A percentile compares a stretch with the other conserved stretches of the same genome.
These are phyloP conservation scores for Notarius lentiginosus DNA, from an alignment of 2,113 vertebrate species.

Conservation along the genomic window DNA sequence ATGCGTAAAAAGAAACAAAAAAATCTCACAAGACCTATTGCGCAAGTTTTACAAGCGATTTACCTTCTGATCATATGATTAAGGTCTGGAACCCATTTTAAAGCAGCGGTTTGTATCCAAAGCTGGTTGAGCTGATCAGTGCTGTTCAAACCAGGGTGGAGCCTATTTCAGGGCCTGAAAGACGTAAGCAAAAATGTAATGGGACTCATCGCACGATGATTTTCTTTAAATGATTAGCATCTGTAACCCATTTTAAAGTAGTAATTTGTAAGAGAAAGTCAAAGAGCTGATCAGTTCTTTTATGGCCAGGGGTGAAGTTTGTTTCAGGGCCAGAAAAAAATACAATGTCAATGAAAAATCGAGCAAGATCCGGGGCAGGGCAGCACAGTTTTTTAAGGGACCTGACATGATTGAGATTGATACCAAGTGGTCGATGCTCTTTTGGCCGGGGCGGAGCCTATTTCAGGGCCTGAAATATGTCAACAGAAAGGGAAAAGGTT, in stretches of 20 bases:
- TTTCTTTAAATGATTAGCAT: not conserved
- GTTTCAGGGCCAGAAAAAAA: too few relatives aligned
- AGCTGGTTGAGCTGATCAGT: not conserved
- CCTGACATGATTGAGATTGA: too few relatives aligned
- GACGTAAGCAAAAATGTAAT: not conserved
- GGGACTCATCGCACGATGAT: not conserved
- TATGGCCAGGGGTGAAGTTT: not conserved
- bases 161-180: not conserved
- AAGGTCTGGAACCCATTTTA: not conserved
- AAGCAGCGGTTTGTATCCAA: not conserved
- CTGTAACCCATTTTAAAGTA: too few relatives aligned
- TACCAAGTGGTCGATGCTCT: too few relatives aligned
- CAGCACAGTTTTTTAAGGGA: too few relatives aligned
- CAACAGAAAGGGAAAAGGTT: not conserved
- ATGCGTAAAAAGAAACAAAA: not conserved
- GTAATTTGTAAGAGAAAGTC: not conserved
- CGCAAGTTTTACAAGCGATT: not conserved
- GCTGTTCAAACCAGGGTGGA: not conserved
- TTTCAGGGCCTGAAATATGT: not conserved
- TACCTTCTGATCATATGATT: not conserved
- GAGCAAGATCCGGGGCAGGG: too few relatives aligned
- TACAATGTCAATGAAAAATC: too few relatives aligned
- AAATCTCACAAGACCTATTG: not conserved
- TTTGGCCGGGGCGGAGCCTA: not conserved
- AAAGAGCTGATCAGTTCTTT: not conserved